Base-by-base conservation (phyloP, 2,888 invertebrate species). In the Cerceris rybyensis region DNA sequence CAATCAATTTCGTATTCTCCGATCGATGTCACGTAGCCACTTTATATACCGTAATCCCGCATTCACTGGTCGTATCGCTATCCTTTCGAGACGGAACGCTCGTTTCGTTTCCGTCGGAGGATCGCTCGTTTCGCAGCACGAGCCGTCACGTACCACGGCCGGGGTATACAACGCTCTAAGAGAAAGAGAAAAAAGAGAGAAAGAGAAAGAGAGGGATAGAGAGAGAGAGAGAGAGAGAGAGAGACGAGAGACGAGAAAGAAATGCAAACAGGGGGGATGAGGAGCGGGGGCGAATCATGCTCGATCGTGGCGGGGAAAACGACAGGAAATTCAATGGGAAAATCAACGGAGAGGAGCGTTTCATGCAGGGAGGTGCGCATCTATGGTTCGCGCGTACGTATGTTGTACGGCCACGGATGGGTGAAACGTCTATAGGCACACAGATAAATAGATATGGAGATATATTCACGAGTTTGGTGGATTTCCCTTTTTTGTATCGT, bases 401-500 rank as follows among this genome's bases (percentile, higher is more conserved):
- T 55, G 41, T 67, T 55, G 41, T 28, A 28, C 28, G 28, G 28
- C 28, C 28, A 4, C 28, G 28, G 28, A 28, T 28, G 28, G 28
- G 28, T 28, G 28, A 28, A 28, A 55, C 43, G 41, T 41, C 13
- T 42, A 6, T 52, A 52, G n/a, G 5, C n/a, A 52, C 7, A 52
- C 7, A 52, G 11, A 52, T 28, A 58, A 16, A 5, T 16, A 28
- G 41, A 7, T 43, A 11, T 43, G 63, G 14, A 28, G 50, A 43
- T 65, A 65, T 65, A 63, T 43, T 75, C 52, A 77, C 82, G 84
- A 82, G 74, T 82, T 73, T 77, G 69, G 70, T 60, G 74, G 78
- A 73, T 83, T 64, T 61, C 64, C 65, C 73, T 60, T 28, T 28
- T 28, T 77, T 71, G 41, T 54, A 69, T 71, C 70, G 78, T 82